Conservation (phyloP, 2,113 vertebrate species). For the Nesoenas mayeri region DNA sequence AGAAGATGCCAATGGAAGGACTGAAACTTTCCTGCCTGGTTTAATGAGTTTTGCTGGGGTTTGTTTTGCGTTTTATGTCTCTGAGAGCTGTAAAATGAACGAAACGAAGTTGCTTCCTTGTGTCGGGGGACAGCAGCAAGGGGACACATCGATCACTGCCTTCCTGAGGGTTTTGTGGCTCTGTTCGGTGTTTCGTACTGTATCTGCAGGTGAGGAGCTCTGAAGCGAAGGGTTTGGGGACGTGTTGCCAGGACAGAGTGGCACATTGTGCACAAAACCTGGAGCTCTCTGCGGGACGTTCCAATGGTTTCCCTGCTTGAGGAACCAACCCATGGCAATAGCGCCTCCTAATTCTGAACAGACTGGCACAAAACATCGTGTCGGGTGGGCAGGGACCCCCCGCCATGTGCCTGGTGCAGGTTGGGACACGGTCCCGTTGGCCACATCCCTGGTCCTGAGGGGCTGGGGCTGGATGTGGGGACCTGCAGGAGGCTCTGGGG, state of each 20-base stretch:
- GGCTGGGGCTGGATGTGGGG: rapidly evolving
- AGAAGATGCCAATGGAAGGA: neutral
- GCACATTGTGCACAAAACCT: neutral
- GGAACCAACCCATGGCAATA: too few relatives aligned
- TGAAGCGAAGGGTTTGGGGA: rapidly evolving
- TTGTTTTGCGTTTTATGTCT: neutral
- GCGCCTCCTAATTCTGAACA: too few relatives aligned
- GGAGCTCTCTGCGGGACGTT: too few relatives aligned
- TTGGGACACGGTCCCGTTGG: rapidly evolving
- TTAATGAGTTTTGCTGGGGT: neutral
- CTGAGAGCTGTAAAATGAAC: neutral
- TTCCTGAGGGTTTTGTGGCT: rapidly evolving
- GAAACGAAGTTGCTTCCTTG: rapidly evolving
- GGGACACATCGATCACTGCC: neutral
- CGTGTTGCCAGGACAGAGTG: rapidly evolving
- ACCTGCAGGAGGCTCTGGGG: neutral
- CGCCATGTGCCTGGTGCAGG: rapidly evolving
- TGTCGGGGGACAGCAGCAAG: neutral
- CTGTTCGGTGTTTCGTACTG: neutral
- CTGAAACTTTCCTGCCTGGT: neutral
- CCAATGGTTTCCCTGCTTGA: too few relatives aligned
- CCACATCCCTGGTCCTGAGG: rapidly evolving
- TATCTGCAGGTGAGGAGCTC: neutral
- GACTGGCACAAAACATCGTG: too few relatives aligned
- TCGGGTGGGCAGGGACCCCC: too few relatives aligned